Evolutionary conservation across 2,113 vertebrate genomes (phyloP), one percentile per base, ranked within the genome.

Genomic region (Syngnathus typhle): DNA sequence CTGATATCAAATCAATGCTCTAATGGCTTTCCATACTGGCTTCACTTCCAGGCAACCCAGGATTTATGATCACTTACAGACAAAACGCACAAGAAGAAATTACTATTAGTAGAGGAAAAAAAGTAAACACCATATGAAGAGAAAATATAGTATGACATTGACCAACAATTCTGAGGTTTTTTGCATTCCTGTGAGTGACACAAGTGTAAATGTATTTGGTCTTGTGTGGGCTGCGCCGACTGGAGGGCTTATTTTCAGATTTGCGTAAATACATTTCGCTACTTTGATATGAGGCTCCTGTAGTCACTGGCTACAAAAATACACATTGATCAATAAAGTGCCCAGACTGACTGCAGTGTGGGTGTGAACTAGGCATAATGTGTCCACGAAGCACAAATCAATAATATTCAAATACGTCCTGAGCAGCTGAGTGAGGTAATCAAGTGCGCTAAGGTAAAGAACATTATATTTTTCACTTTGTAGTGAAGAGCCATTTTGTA

Each of bases 171-270:
- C 1, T 9, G n/a, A 27, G 52, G 13, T 27, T 55, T 23, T 12
- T 7, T 23, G 23, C 23, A 55, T 55, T 79, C 46, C 54, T 61
- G 37, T 76, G 18, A 46, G 10, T 54, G n/a, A 21, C 51, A 21
- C 21, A 21, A 21, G 51, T 21, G 10, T 9, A 54, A 56, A 32
- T 55, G 5, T 27, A n/a, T 27, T 55, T 55, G 12, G 21, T 3
- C 47, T 19, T 19, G 47, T 7, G 47, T 49, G 18, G 5, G n/a
- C 47, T 16, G 47, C 16, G 8, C 47, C 6, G 19, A n/a, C 49
- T 13, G 11, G 23, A 56, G 54, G 54, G 5, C 5, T 32, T 9
- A 32, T 16, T 56, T 15, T 32, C 19, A n/a, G n/a, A 51, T 51
- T 51, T 51, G 19, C 19, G 5, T 51, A 4, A n/a, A 21, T 27